These are phyloP conservation scores for Nyctalus aviator DNA, from an alignment of 2,797 vertebrate genomes.

Conservation along the genomic window DNA sequence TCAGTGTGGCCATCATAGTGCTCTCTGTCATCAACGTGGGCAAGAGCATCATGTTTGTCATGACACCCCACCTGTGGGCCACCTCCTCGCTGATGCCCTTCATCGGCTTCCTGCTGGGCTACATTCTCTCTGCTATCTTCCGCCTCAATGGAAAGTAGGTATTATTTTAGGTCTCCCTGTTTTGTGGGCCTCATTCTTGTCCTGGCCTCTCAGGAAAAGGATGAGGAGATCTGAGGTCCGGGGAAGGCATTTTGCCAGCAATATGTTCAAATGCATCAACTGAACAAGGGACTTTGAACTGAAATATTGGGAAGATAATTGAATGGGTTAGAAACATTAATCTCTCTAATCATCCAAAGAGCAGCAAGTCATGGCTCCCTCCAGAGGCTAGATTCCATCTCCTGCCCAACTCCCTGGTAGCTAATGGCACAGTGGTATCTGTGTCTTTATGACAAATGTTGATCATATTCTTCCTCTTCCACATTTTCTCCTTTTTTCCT, in stretches of 20 bases:
- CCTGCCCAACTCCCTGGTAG: neutral
- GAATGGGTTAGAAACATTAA: neutral
- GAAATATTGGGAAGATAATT: neutral
- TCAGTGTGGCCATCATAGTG: slow-evolving; percentile 73
- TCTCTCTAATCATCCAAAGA: neutral
- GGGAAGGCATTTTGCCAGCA: neutral
- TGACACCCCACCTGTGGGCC: slow-evolving; percentile 87
- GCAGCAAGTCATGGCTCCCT: neutral
- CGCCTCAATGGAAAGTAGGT: slow-evolving; percentile 87
- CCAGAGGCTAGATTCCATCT: neutral
- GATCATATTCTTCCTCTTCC: neutral
- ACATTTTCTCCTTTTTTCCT: neutral
- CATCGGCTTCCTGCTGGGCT: slow-evolving; percentile 90
- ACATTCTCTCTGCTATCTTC: slow-evolving; percentile 87
- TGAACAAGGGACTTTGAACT: neutral
- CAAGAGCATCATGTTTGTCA: slow-evolving; percentile 80
- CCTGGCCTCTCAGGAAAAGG: neutral
- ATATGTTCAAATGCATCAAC: neutral
- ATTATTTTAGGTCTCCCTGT: slow-evolving; percentile 48
- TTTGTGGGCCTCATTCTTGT: neutral
- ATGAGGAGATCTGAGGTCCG: neutral
- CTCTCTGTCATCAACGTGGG: slow-evolving; percentile 85
- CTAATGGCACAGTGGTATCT: neutral
- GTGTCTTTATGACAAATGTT: neutral
- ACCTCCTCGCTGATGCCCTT: slow-evolving; percentile 91